Evolutionary conservation across 2,797 vertebrate genomes (phyloP).

Genomic region (Scleropages formosus): DNA sequence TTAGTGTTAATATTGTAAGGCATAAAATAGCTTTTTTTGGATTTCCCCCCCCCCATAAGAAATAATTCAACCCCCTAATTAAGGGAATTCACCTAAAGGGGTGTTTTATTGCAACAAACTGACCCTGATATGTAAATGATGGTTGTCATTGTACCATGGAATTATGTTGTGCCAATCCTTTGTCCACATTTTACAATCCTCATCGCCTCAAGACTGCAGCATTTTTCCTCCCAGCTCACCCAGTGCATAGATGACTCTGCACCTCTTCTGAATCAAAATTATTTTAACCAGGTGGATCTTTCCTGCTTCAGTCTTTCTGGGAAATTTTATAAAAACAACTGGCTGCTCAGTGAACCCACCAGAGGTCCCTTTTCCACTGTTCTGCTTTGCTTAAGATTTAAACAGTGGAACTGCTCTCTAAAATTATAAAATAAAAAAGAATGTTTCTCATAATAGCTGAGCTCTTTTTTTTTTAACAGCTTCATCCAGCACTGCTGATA

Average conservation of each 20-base stretch:
- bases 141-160: too few species aligned
- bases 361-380: neutral
- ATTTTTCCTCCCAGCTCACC: neutral
- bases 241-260: neutral
- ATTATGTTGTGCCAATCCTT: neutral
- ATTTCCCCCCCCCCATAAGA: too few species aligned
- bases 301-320: slow-evolving; percentile 4
- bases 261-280: neutral
- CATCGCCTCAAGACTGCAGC: neutral
- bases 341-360: neutral
- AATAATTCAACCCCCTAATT: too few species aligned
- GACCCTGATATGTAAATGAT: neutral
- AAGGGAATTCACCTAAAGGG: neutral
- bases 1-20: too few species aligned
- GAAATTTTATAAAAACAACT: neutral
- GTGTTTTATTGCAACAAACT: neutral
- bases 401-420: neutral
- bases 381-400: slow-evolving; percentile 1
- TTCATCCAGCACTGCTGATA: neutral
- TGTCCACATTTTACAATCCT: neutral
- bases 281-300: neutral
- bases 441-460: slow-evolving; percentile 14
- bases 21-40: too few species aligned
- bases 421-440: neutral
- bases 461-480: slow-evolving; percentile 33